These are phyloP conservation scores for Nautilus pompilius DNA, from an alignment of 1,140 invertebrate genomes.

Conservation along the genomic window DNA sequence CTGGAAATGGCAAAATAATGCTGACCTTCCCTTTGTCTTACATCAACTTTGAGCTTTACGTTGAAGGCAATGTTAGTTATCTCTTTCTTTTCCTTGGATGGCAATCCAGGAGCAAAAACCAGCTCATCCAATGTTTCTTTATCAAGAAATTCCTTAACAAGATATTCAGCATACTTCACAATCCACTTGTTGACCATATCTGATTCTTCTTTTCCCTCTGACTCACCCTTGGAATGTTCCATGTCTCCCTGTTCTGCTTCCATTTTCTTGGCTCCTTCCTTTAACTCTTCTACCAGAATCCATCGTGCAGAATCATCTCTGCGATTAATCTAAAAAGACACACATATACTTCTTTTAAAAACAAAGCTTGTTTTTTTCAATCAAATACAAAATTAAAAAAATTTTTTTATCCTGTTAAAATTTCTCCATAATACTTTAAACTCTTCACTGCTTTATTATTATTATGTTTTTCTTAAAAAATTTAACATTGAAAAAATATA, in stretches of 20 bases:
- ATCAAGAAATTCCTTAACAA: conserved; percentile 11
- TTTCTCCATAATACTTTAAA: no score
- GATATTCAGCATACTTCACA: conserved; percentile 14
- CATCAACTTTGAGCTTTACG: neutral
- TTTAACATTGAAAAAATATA: no score
- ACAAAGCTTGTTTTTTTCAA: no score
- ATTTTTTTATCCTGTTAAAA: no score
- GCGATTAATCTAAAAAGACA: conserved; percentile 13
- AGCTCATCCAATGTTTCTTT: conserved; percentile 20
- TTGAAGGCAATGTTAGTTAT: conserved; percentile 1
- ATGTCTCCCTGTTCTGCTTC: conserved; percentile 4
- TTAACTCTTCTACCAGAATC: conserved; percentile 15
- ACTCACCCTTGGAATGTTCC: neutral
- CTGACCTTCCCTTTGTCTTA: conserved; percentile 19
- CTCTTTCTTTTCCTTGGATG: neutral
- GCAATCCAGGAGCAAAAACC: conserved; percentile 22
- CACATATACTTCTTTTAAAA: no score
- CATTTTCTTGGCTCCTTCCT: conserved; percentile 6
- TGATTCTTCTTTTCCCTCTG: neutral
- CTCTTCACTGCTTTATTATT: no score
- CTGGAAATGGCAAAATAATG: conserved; percentile 24
- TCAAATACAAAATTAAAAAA: no score
- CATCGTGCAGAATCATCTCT: conserved; percentile 19
- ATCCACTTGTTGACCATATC: conserved; percentile 18
- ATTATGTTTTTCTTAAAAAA: no score